phyloP scores from a whole-genome alignment of 2,113 vertebrate species.

The Synodontis membranacea region DNA sequence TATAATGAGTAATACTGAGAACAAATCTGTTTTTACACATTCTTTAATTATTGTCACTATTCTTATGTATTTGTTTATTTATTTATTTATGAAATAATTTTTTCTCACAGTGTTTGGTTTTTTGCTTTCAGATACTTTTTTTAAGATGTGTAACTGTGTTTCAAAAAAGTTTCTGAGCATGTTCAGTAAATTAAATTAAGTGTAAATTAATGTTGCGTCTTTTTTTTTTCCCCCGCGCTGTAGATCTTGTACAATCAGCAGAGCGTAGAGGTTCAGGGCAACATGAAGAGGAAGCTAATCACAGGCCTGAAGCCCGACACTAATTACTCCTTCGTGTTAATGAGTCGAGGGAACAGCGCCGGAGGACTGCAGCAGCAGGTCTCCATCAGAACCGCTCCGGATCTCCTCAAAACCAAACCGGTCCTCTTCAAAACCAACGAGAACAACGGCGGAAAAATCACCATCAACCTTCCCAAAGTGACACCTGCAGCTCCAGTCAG shows the following conservation, averaged over 20 bases:
- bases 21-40: background rate
- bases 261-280: slow-evolving; percentile 88
- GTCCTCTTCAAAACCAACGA: slow-evolving; percentile 71
- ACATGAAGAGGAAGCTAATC: slow-evolving; percentile 88
- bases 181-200: background rate
- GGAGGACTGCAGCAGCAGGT: slow-evolving; percentile 92
- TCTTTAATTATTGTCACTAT: too few species aligned
- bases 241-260: slow-evolving; percentile 95
- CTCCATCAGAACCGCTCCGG: slow-evolving; percentile 89
- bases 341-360: slow-evolving; percentile 87
- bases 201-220: background rate
- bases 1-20: background rate
- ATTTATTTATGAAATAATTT: background rate
- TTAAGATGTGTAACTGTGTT: background rate
- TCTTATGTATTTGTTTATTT: background rate
- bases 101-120: background rate
- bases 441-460: slow-evolving; percentile 79
- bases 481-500: slow-evolving; percentile 76
- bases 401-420: slow-evolving; percentile 83
- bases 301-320: slow-evolving; percentile 88
- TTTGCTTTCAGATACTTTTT: background rate
- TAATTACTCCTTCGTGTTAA: slow-evolving; percentile 91
- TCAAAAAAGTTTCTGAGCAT: background rate
- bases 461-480: slow-evolving; percentile 79
- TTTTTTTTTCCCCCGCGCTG: background rate